A percentile compares a stretch with the other conserved stretches of the same genome.
Evolutionary conservation across 2,888 invertebrate genomes (phyloP).

Genomic region (Gastracanthus pulcherrimus): DNA sequence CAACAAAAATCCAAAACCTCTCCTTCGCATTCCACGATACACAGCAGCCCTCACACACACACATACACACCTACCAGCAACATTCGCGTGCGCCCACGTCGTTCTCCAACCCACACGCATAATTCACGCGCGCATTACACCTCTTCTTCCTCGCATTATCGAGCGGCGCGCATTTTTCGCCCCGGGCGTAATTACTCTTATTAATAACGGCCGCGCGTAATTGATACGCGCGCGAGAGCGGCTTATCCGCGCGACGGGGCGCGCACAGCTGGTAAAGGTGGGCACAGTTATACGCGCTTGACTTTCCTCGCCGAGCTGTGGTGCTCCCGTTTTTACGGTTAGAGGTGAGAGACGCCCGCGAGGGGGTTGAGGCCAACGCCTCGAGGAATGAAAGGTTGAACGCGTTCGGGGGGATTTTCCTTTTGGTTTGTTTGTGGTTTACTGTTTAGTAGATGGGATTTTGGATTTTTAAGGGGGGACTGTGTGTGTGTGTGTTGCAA

Average conservation of each 20-base stretch:
- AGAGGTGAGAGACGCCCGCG: not conserved
- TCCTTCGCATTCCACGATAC: too few species aligned
- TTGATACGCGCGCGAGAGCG: slow-evolving; percentile 7
- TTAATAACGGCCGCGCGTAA: slow-evolving; percentile 29
- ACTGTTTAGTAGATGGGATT: not conserved
- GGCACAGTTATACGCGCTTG: too few species aligned
- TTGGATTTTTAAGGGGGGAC: not conserved
- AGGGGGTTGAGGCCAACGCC: not conserved
- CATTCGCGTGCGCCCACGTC: too few species aligned
- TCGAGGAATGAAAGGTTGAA: too few species aligned
- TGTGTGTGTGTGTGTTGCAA: not conserved
- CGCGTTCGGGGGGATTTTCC: too few species aligned
- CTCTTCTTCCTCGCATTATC: not conserved
- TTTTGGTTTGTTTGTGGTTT: too few species aligned
- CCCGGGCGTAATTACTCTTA: slow-evolving; percentile 32
- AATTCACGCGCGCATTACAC: not conserved
- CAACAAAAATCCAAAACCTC: too few species aligned
- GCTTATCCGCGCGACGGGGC: not conserved
- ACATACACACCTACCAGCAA: too few species aligned
- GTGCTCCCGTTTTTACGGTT: slow-evolving; percentile 7
- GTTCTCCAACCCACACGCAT: not conserved
- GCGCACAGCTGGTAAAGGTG: too few species aligned
- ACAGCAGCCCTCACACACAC: not conserved
- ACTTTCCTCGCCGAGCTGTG: too few species aligned
- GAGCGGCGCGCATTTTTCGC: not conserved